Evolutionary conservation across 2,797 vertebrate species (phyloP).

Genomic region (Paguma larvata): DNA sequence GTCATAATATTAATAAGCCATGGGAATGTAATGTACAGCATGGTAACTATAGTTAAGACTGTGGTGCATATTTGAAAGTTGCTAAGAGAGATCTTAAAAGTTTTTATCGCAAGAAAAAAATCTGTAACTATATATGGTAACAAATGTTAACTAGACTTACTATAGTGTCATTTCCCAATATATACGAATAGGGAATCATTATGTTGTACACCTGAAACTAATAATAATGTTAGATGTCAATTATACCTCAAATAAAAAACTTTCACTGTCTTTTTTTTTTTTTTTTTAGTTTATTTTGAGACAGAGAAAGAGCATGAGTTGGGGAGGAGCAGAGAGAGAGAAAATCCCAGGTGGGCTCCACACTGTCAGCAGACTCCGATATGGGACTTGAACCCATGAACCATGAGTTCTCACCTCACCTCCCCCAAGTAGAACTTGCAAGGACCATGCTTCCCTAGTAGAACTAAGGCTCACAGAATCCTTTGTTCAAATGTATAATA

Average conservation of each 20-base stretch:
- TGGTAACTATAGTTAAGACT: neutral
- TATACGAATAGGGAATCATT: neutral
- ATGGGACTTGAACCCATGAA: too few species aligned
- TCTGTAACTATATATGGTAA: neutral
- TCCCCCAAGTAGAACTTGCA: neutral
- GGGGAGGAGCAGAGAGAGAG: too few species aligned
- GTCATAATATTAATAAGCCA: neutral
- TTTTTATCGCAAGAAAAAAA: neutral
- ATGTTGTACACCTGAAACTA: neutral
- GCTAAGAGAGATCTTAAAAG: neutral
- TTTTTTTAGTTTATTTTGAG: too few species aligned
- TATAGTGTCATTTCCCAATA: neutral
- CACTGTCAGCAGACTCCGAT: too few species aligned
- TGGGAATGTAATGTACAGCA: neutral
- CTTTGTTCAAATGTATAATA: constrained; percentile 6
- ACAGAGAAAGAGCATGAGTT: too few species aligned
- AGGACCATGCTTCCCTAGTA: neutral
- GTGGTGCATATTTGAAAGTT: neutral
- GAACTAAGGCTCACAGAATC: neutral
- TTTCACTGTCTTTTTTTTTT: too few species aligned
- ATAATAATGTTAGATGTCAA: neutral
- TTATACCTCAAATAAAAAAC: neutral
- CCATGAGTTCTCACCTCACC: neutral
- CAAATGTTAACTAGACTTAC: neutral
- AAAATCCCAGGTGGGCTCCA: too few species aligned